Conservation (phyloP, 2,888 invertebrate species). For the Eucriotettix oculatus region DNA sequence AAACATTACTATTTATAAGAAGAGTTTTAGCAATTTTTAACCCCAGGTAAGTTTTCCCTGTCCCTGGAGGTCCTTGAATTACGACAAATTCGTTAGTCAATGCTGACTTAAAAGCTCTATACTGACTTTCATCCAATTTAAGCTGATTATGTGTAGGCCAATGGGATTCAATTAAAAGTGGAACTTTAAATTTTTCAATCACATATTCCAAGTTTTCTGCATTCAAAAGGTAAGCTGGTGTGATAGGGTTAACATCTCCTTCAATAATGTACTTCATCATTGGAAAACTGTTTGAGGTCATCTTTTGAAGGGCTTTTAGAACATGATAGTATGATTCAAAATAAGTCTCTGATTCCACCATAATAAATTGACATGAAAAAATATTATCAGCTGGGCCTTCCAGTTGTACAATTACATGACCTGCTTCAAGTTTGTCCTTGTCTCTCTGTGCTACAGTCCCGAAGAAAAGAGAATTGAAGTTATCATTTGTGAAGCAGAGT, state of each 20-base stretch:
- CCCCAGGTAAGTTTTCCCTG: constrained; percentile 71
- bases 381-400: constrained; percentile 20
- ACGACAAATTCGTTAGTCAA: constrained; percentile 54
- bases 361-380: constrained; percentile 24
- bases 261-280: constrained; percentile 27
- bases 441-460: constrained; percentile 5
- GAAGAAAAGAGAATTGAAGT: constrained; percentile 3
- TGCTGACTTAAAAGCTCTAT: constrained; percentile 46
- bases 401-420: constrained; percentile 21
- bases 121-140: constrained; percentile 47
- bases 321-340: constrained; percentile 70
- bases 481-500: constrained; percentile 42
- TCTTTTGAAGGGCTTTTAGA: constrained; percentile 45
- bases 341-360: constrained; percentile 64
- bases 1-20: constrained; percentile 1
- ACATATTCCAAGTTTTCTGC: neutral
- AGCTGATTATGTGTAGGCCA: constrained; percentile 33
- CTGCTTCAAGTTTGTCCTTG: constrained; percentile 23
- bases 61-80: constrained; percentile 79
- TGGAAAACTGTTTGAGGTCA: constrained; percentile 39
- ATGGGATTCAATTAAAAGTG: neutral
- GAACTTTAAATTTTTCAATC: neutral
- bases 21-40: constrained; percentile 48
- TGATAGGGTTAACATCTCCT: constrained; percentile 16
- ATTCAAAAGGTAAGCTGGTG: constrained; percentile 23